These are phyloP conservation scores for Alcis repandata DNA, from an alignment of 2,888 invertebrate species.

Conservation along the genomic window DNA sequence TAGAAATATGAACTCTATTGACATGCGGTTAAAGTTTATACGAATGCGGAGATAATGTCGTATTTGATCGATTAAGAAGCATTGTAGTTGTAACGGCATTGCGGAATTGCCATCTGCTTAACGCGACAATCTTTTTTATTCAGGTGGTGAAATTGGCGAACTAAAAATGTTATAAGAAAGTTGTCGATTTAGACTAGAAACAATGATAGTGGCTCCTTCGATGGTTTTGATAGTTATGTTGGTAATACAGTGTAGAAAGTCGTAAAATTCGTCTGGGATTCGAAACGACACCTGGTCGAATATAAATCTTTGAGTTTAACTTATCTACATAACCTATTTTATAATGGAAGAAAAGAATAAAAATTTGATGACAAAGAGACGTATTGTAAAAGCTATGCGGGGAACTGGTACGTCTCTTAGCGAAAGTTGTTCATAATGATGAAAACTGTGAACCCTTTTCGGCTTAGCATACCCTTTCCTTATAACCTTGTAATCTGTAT, in stretches of 20 bases:
- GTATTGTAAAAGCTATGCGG: no score
- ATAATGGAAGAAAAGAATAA: no score
- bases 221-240: background rate
- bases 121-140: background rate
- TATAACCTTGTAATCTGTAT: no score
- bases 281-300: conserved; percentile 14
- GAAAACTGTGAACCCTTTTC: no score
- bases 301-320: background rate
- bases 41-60: conserved; percentile 36
- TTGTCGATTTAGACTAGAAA: background rate
- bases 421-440: no score
- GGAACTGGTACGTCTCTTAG: no score
- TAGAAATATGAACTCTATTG: conserved; percentile 46
- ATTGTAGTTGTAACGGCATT: conserved; percentile 42
- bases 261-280: conserved; percentile 23
- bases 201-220: background rate
- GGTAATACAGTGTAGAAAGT: conserved; percentile 20
- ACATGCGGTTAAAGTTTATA: conserved; percentile 27
- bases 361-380: no score
- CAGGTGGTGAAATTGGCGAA: background rate
- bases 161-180: background rate
- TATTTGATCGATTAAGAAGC: conserved; percentile 32
- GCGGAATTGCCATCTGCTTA: conserved; percentile 37
- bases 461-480: no score
- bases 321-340: background rate